These are phyloP conservation scores for Rhinolophus sinicus DNA, from an alignment of 2,113 vertebrate genomes.

Conservation along the genomic window DNA sequence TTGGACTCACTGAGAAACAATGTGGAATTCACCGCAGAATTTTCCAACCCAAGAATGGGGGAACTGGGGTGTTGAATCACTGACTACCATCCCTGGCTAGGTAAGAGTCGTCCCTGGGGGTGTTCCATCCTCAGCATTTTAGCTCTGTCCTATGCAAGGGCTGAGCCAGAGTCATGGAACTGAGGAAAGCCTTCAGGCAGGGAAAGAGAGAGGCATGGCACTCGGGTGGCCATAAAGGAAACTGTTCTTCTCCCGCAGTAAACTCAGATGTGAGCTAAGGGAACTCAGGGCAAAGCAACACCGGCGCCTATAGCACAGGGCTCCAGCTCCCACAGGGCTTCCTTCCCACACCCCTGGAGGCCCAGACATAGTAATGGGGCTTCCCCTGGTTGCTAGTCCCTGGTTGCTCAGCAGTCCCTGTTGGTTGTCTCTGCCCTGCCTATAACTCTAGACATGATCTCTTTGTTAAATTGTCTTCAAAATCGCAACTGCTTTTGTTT, in stretches of 20 bases:
- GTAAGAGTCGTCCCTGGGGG: background rate
- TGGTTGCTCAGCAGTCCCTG: background rate
- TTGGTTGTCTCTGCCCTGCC: background rate
- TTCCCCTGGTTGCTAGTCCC: fast-evolving
- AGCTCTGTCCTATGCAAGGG: background rate
- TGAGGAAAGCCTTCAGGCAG: background rate
- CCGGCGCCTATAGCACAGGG: fast-evolving
- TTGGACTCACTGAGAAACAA: background rate
- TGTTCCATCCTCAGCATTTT: background rate
- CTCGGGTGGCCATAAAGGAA: background rate
- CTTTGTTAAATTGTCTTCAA: background rate
- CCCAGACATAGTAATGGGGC: background rate
- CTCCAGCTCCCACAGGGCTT: background rate
- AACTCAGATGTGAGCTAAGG: background rate
- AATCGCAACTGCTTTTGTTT: background rate
- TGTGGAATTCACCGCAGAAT: background rate
- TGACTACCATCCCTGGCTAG: background rate
- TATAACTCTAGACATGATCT: background rate
- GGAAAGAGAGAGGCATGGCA: background rate
- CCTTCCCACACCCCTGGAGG: too few relatives aligned
- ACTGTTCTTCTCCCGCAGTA: background rate
- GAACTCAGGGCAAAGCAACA: background rate
- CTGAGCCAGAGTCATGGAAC: background rate
- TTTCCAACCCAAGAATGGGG: background rate
- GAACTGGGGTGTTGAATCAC: background rate